Conservation (phyloP, 2,797 vertebrate genomes). For the Paguma larvata region DNA sequence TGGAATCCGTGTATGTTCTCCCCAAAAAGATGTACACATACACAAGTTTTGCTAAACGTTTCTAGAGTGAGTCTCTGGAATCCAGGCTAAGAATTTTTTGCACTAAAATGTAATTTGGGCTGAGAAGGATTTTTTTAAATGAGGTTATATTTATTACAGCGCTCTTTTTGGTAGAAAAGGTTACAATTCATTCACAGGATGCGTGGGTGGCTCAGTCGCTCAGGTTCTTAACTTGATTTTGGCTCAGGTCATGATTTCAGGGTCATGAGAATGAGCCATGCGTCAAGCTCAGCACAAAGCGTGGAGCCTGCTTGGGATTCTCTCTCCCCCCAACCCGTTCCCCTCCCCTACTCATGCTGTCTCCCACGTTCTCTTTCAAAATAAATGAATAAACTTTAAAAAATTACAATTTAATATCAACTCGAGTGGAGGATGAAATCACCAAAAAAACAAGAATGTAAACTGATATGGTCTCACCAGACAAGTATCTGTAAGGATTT, state of each 20-base stretch:
- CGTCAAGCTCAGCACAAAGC: no score
- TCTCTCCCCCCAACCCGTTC: no score
- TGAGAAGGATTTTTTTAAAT: constrained; percentile 39
- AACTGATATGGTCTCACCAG: constrained; percentile 24
- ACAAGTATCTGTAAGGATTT: constrained; percentile 23
- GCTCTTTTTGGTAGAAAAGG: constrained; percentile 29
- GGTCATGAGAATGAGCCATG: no score
- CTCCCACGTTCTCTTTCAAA: no score
- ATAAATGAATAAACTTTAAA: neutral
- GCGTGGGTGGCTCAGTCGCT: no score
- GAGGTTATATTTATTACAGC: neutral
- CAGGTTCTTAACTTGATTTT: no score
- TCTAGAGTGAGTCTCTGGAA: neutral
- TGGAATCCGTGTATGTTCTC: constrained; percentile 25
- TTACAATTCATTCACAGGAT: neutral
- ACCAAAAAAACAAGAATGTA: constrained; percentile 53
- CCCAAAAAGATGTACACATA: constrained; percentile 39
- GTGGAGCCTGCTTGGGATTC: no score
- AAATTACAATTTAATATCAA: constrained; percentile 51
- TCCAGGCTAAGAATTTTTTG: constrained; percentile 59
- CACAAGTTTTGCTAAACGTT: constrained; percentile 43
- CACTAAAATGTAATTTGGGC: constrained; percentile 24
- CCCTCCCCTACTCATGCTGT: no score
- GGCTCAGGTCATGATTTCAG: no score
- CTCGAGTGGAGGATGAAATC: constrained; percentile 36